phyloP scores from a whole-genome alignment of 2,797 vertebrate species.

The Coregonus sp. region DNA sequence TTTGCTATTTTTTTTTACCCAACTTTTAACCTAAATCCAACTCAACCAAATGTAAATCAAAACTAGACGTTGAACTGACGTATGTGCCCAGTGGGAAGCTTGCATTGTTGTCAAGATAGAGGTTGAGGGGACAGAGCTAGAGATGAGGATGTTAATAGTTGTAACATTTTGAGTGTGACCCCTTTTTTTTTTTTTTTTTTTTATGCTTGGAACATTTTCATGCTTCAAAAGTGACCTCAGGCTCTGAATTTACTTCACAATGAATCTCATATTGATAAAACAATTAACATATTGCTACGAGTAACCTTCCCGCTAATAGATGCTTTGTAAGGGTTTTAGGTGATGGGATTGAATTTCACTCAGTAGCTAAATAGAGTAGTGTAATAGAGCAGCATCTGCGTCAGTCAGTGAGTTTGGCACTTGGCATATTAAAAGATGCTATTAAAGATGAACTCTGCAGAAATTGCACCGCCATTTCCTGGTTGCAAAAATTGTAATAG shows the following conservation, averaged over 20 bases:
- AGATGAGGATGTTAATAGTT: neutral
- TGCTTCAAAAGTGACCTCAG: neutral
- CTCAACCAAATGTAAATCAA: too few relatives aligned
- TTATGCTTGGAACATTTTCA: neutral
- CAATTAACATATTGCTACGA: neutral
- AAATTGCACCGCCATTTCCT: too few relatives aligned
- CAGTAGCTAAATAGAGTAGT: neutral
- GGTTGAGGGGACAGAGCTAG: neutral
- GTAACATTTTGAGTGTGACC: neutral
- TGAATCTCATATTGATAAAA: neutral
- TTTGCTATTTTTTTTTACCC: too few relatives aligned
- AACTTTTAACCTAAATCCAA: too few relatives aligned
- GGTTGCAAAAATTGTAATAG: too few relatives aligned
- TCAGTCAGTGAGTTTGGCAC: neutral
- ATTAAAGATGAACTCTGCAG: neutral
- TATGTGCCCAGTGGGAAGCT: neutral
- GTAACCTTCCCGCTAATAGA: neutral
- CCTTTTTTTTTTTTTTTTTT: neutral
- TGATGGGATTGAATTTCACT: neutral
- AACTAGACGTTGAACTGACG: too few relatives aligned
- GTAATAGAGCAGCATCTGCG: neutral
- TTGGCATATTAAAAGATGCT: neutral
- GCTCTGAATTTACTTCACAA: neutral
- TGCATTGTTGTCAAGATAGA: conserved; percentile 2
- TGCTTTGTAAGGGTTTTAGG: neutral